These are phyloP conservation scores for Hermaeophaga mercurialis DNA, from an alignment of 2,888 invertebrate genomes.

Conservation along the genomic window DNA sequence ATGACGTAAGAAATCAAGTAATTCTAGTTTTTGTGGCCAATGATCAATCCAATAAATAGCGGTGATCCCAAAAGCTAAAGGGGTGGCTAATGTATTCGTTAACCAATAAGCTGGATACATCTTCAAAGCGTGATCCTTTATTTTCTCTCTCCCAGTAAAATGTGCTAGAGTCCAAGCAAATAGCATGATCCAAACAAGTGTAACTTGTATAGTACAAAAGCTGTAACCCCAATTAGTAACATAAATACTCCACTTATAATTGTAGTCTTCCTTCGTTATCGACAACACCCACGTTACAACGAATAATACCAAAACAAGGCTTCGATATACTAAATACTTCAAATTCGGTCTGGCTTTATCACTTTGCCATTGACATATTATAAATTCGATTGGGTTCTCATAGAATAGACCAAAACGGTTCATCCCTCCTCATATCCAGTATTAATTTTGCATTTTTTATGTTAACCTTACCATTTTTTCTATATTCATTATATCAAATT, in stretches of 20 bases:
- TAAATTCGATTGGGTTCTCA: slow-evolving; percentile 1
- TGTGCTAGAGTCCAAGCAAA: slow-evolving; percentile 37
- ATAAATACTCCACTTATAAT: slow-evolving; percentile 71
- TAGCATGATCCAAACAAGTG: slow-evolving; percentile 55
- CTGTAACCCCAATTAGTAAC: slow-evolving; percentile 75
- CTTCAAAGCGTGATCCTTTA: slow-evolving; percentile 38
- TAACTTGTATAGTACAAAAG: slow-evolving; percentile 64
- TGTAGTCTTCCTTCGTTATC: slow-evolving; percentile 51
- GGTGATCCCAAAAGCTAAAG: slow-evolving; percentile 75
- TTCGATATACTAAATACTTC: slow-evolving; percentile 61
- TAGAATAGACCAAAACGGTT: slow-evolving; percentile 4
- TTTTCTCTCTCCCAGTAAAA: slow-evolving; percentile 30
- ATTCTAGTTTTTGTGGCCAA: slow-evolving; percentile 57
- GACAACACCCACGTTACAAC: slow-evolving; percentile 52
- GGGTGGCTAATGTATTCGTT: slow-evolving; percentile 68
- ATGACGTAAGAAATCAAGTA: slow-evolving; percentile 75
- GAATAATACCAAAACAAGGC: slow-evolving; percentile 62
- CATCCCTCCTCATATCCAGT: not conserved
- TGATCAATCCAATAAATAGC: slow-evolving; percentile 73
- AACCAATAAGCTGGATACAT: slow-evolving; percentile 67
- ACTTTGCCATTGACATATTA: slow-evolving; percentile 64
- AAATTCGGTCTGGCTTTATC: slow-evolving; percentile 57
- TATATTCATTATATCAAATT: too few relatives aligned
- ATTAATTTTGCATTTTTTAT: too few relatives aligned
- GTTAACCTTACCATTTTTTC: too few relatives aligned